Percentiles rank a stretch among this genome's conserved stretches.
These are phyloP conservation scores for Pollicipes pollicipes DNA, from an alignment of 1,140 invertebrate species.

Conservation along the genomic window DNA sequence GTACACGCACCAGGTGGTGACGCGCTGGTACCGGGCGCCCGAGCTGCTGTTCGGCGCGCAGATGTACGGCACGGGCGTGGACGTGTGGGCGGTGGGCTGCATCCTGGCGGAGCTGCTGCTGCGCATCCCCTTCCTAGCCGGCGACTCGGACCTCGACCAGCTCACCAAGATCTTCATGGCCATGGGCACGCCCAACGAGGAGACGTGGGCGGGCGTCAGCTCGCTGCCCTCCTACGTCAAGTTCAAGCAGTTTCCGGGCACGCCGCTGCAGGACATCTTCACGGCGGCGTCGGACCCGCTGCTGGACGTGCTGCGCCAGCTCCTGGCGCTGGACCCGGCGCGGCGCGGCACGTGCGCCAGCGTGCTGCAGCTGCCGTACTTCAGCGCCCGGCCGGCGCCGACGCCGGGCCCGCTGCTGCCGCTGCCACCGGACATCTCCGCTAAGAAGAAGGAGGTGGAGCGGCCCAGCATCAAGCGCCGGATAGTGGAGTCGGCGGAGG, in stretches of 20 bases:
- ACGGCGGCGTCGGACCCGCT: conserved; percentile 65
- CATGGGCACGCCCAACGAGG: conserved; percentile 86
- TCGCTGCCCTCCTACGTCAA: conserved; percentile 87
- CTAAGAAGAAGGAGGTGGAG: no score
- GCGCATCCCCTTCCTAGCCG: conserved; percentile 32
- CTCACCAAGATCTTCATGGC: conserved; percentile 84
- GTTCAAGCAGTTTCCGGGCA: conserved; percentile 74
- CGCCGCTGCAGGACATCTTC: conserved; percentile 76
- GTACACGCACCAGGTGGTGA: no score
- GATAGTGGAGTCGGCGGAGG: no score
- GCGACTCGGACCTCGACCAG: conserved; percentile 92
- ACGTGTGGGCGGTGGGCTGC: conserved; percentile 96
- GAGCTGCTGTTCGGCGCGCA: no score
- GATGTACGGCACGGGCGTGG: conserved; percentile 90
- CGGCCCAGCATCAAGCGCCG: no score
- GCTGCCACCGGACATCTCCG: no score
- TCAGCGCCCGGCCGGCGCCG: no score
- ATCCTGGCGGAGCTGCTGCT: conserved; percentile 73
- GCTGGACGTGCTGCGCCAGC: conserved; percentile 77
- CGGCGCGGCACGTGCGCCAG: conserved; percentile 41
- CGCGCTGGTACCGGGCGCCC: no score
- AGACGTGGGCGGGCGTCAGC: no score
- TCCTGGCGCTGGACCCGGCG: conserved; percentile 79
- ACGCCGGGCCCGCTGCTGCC: no score
- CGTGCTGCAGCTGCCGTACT: no score